Evolutionary conservation across 1,140 invertebrate species (phyloP), one percentile per base, ranked within the genome.

Genomic region (Heliconius hermathena): DNA sequence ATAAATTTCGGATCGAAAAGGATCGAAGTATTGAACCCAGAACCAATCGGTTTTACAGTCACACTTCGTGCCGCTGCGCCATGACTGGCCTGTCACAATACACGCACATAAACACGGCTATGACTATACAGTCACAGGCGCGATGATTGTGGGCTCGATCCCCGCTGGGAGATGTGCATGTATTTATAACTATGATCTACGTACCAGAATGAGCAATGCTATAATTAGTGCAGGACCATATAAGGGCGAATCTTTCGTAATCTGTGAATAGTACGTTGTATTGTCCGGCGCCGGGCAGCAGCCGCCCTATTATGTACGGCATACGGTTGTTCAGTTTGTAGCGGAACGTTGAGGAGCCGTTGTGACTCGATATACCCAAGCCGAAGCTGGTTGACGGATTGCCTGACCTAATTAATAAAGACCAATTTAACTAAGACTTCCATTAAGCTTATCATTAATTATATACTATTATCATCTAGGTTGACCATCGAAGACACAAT

Each of bases 181-280:
- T 46, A 16, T 16, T 16, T 60, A 60, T 60, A 22, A 76, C 41
- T 36, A 52, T 71, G 3, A 46, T 20, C 70, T 36, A 74, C 38
- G 29, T 84, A 96, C 96, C 96, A 87, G 95, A 93, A 90, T 96
- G 95, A 70, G 95, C 92, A 16, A 96, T 82, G 75, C 95, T 95
- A 54, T 96, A 93, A 93, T 96, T 96, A 26, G 95, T 95, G 86
- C 97, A 97, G 13, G 97, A 97, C 96, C 96, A 97, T 22, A 97
- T 83, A 60, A 97, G 93, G 11, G 97, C 96, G 88, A 96, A 97
- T 78, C 95, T 95, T 0, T 95, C 94, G 89, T 97, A 97, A 88
- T 97, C 97, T 1, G 97, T 97, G 79, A 96, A 95, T 26, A 97
- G 92, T 8, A 97, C 93, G 85, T 96, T 95, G 90, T 97, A 97